Conservation (phyloP, 2,888 invertebrate species). For the Eupsilia transversa region DNA sequence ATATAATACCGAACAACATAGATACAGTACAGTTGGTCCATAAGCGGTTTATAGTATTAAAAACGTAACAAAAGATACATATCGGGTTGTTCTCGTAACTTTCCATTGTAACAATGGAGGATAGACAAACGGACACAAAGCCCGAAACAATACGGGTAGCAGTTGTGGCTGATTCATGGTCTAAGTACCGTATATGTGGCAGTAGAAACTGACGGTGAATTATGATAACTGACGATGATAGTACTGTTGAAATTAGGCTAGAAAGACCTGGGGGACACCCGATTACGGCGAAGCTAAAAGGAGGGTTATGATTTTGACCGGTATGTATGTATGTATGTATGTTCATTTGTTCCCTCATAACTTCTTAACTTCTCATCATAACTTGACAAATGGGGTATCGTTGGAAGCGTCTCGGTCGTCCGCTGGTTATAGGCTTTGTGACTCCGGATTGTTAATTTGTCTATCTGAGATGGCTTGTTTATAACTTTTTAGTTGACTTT, state of each 20-base stretch:
- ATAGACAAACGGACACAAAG: constrained; percentile 62
- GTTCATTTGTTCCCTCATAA: too few species aligned
- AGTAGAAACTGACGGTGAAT: constrained; percentile 13
- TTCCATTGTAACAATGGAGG: constrained; percentile 69
- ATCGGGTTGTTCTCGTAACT: constrained; percentile 63
- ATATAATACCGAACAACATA: constrained; percentile 32
- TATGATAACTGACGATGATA: constrained; percentile 11
- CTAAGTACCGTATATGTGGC: constrained; percentile 4
- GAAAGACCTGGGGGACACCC: too few species aligned
- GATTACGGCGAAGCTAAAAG: too few species aligned
- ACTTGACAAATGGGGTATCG: too few species aligned
- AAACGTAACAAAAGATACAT: constrained; percentile 68
- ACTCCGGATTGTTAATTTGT: too few species aligned
- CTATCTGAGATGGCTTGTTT: too few species aligned
- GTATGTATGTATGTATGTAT: too few species aligned
- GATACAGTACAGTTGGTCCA: constrained; percentile 21
- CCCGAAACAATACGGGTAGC: constrained; percentile 48
- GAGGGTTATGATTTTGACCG: too few species aligned
- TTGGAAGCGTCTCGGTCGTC: too few species aligned
- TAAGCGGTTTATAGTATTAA: constrained; percentile 75
- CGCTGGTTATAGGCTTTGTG: too few species aligned
- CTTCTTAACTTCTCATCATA: too few species aligned
- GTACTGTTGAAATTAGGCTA: background rate
- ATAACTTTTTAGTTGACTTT: too few species aligned
- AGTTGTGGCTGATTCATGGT: constrained; percentile 49